A percentile compares a stretch with the other conserved stretches of the same genome.
Conservation (phyloP, 2,888 invertebrate species). For the Nesidiocoris tenuis region DNA sequence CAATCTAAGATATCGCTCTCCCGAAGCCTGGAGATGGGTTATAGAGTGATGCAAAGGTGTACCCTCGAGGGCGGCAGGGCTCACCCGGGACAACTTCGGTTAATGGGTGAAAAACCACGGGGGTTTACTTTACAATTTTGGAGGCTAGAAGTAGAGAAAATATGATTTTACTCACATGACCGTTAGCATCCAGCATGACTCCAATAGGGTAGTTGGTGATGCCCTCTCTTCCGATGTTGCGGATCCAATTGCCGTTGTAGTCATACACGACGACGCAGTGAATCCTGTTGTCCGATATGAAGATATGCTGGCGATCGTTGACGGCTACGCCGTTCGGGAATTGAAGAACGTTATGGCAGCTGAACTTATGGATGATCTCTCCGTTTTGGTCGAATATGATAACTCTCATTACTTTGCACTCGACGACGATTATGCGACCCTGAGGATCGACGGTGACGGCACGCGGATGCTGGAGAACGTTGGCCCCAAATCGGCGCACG, state of each 20-base stretch:
- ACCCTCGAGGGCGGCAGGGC: too few relatives aligned
- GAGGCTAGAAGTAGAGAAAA: too few relatives aligned
- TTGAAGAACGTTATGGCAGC: conserved; percentile 96
- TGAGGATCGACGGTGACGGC: conserved; percentile 99
- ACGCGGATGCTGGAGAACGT: conserved; percentile 96
- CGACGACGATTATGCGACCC: conserved; percentile 97
- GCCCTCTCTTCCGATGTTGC: conserved; percentile 98
- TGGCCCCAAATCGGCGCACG: conserved; percentile 98
- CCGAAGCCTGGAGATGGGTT: too few relatives aligned
- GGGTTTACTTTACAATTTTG: too few relatives aligned
- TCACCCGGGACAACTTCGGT: too few relatives aligned
- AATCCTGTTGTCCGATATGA: conserved; percentile 99
- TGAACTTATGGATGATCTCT: conserved; percentile 94
- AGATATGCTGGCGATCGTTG: conserved; percentile 98
- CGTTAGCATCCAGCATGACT: conserved; percentile 94
- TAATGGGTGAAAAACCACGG: too few relatives aligned
- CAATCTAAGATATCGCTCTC: too few relatives aligned
- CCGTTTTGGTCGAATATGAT: conserved; percentile 99
- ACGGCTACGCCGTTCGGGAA: conserved; percentile 99
- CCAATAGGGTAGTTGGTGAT: conserved; percentile 99
- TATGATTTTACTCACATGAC: conserved; percentile 84
- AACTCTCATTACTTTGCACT: conserved; percentile 99
- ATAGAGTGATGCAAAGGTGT: too few relatives aligned
- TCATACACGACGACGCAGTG: conserved; percentile 99
- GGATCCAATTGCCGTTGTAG: conserved; percentile 91